Base-by-base conservation (phyloP, 30 jellyfish, hydroid and myxozoan species). In the Cassiopea andromeda region DNA sequence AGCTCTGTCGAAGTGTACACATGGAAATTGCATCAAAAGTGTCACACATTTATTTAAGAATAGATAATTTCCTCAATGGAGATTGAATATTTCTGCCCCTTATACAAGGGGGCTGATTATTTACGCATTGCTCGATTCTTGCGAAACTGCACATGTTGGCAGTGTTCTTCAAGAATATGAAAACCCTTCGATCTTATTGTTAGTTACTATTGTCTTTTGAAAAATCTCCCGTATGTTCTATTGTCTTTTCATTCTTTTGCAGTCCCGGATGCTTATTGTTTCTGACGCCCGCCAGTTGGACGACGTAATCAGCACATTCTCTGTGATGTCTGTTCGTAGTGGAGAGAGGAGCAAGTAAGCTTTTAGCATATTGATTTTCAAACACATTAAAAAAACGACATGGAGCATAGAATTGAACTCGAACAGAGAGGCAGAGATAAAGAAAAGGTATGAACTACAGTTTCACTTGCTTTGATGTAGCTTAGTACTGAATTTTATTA, bases 391-490 rank as follows among this genome's bases (percentile, higher is more conserved):
- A 67, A 27, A 43, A 16, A 44, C 93, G 54, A 81, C 54, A 94
- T 94, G 98, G 98, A 94, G 92, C 94, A 94, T 81, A 78, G 98
- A 89, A 94, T 94, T 46, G 96, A 94, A 69, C 93, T 94, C 2
- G 98, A 94, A 77, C 64, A 94, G 43, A 91, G 98, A 1, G 97
- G 98, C 15, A 72, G 90, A 19, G 93, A 90, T 12, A 89, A 89
- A 69, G 90, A 69, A 71, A 88, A 94, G 97, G 98, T 94, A 80
- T 16, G 88, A 84, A 13, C 15, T 64, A 5, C 0, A 4, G 19
- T 64, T 7, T 64, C 15, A 64, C 0, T 9, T 9, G 5, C 43
- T 4, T 17, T 64, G 27, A 5, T 17, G 43, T 64, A 2, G 73
- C 43, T 64, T 64, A 14, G 8, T 64, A 2, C 2, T 64, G 19